Conservation (phyloP, 2,113 vertebrate genomes). For the Podiceps cristatus region DNA sequence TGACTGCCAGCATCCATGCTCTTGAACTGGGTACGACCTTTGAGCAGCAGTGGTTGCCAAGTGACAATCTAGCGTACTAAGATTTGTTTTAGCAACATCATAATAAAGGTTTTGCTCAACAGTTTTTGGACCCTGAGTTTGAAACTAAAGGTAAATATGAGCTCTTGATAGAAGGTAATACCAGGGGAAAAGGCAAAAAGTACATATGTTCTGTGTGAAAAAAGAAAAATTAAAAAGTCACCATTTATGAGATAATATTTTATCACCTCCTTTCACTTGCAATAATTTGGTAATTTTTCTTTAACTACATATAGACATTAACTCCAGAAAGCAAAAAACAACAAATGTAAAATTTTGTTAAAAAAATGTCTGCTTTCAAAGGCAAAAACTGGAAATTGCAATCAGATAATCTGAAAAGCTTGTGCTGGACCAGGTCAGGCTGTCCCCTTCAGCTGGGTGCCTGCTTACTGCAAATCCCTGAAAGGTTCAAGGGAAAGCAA, state of each 20-base stretch:
- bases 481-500: background rate
- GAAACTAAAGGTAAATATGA: background rate
- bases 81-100: conserved; percentile 50
- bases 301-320: background rate
- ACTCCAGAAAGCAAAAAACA: background rate
- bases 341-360: background rate
- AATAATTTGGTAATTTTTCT: background rate
- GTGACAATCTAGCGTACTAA: background rate
- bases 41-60: background rate
- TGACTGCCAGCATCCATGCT: conserved; percentile 42
- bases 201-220: accelerated
- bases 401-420: background rate
- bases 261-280: background rate
- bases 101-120: background rate
- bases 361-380: background rate
- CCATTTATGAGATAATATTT: background rate
- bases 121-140: background rate
- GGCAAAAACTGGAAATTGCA: background rate
- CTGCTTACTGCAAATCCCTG: background rate
- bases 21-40: conserved; percentile 17
- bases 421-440: background rate
- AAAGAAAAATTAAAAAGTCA: too few species aligned
- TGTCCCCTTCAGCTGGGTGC: background rate
- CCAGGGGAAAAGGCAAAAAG: background rate
- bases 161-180: background rate